These are phyloP conservation scores for Clitarchus hookeri DNA, from an alignment of 2,888 invertebrate genomes.

Conservation along the genomic window DNA sequence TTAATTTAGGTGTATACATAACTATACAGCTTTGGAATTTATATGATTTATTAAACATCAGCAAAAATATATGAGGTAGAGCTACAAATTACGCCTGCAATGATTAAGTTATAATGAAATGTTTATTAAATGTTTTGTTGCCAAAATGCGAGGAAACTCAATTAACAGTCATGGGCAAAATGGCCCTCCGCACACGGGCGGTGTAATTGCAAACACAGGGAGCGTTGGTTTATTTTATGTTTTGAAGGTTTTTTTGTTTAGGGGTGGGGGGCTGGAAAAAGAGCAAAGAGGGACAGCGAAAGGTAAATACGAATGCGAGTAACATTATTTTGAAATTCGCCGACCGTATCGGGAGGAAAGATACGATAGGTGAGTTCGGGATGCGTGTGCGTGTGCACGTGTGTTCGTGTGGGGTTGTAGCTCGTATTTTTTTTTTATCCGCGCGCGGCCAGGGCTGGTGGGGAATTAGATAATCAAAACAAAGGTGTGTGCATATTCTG, in stretches of 20 bases:
- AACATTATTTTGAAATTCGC: conserved; percentile 22
- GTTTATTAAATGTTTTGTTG: conserved; percentile 20
- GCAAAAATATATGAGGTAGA: neutral
- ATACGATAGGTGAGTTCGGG: conserved; percentile 16
- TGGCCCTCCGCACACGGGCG: neutral
- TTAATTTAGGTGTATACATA: too few relatives aligned
- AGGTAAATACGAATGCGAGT: conserved; percentile 10
- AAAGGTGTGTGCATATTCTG: conserved; percentile 39
- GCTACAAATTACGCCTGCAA: neutral
- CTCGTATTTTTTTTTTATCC: conserved; percentile 29
- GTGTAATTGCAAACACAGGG: conserved; percentile 16
- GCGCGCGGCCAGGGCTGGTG: conserved; percentile 31
- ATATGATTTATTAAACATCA: neutral
- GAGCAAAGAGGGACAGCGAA: neutral
- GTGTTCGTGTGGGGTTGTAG: neutral
- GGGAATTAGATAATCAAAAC: conserved; percentile 39
- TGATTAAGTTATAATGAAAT: conserved; percentile 20
- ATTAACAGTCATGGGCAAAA: neutral
- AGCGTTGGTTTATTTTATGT: conserved; percentile 22
- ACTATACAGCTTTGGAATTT: too few relatives aligned
- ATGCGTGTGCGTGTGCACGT: neutral
- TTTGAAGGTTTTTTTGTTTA: conserved; percentile 17
- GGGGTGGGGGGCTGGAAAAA: neutral
- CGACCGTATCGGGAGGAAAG: conserved; percentile 3
- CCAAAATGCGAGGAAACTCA: neutral